phyloP scores from a whole-genome alignment of 35 echinoderm and acorn worm species.

The Ptychodera flava region DNA sequence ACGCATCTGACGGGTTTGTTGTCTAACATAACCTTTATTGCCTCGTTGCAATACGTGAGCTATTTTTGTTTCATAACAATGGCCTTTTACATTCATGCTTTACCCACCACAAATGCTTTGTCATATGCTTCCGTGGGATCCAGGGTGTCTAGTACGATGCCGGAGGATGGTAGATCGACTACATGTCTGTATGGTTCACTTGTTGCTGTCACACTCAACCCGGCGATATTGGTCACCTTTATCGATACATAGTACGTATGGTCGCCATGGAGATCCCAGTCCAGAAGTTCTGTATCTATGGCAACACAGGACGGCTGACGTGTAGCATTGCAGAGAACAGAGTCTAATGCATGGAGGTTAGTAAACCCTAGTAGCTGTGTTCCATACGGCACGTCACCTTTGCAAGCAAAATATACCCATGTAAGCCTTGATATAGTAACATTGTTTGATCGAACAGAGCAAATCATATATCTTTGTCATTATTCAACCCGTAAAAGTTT shows the following conservation, averaged over 20 bases:
- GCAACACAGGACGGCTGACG: neutral
- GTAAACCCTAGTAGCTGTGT: neutral
- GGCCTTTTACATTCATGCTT: no score
- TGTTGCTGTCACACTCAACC: constrained; percentile 12
- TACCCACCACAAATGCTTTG: neutral
- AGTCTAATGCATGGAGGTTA: neutral
- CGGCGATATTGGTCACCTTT: constrained; percentile 27
- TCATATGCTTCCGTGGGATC: neutral
- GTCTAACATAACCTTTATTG: no score
- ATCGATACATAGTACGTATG: constrained; percentile 39
- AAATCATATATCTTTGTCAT: no score
- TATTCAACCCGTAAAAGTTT: no score
- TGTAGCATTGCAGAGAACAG: neutral
- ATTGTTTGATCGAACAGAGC: no score
- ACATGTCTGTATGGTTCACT: constrained; percentile 27
- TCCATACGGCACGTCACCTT: neutral
- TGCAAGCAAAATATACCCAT: no score
- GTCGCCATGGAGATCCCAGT: constrained; percentile 41
- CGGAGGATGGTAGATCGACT: neutral
- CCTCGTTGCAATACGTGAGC: no score
- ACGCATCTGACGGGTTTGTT: no score
- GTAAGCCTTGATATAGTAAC: no score
- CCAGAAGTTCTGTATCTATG: neutral
- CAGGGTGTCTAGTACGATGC: constrained; percentile 31
- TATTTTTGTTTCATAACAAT: no score